These are phyloP conservation scores for Setophaga kirtlandii DNA, from an alignment of 2,113 vertebrate species.

Conservation along the genomic window DNA sequence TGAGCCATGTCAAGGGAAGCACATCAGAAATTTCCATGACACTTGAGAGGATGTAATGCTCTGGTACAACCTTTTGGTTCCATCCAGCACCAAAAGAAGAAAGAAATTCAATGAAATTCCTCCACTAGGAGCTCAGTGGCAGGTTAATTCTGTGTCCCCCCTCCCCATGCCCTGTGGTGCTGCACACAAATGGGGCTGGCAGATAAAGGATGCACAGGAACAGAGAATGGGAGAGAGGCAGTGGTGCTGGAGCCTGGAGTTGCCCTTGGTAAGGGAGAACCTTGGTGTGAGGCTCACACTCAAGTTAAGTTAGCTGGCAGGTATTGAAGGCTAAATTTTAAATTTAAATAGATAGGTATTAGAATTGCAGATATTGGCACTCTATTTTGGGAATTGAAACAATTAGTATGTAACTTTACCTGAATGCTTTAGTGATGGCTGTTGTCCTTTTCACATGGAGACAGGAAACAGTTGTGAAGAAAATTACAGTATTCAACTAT, in stretches of 20 bases:
- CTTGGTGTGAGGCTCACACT: not conserved
- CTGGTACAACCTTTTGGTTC: not conserved
- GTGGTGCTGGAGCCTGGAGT: not conserved
- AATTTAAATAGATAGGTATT: not conserved
- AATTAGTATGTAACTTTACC: not conserved
- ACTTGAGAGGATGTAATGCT: not conserved
- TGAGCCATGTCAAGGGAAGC: not conserved
- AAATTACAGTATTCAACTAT: not conserved
- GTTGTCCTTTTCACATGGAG: not conserved
- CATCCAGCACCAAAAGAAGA: not conserved
- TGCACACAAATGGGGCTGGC: not conserved
- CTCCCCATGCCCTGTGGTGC: not conserved
- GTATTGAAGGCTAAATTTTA: not conserved
- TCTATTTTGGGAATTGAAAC: slow-evolving; percentile 5
- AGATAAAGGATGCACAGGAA: not conserved
- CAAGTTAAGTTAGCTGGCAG: not conserved
- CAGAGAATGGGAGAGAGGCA: not conserved
- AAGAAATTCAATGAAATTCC: not conserved
- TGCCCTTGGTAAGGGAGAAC: not conserved
- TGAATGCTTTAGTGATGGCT: not conserved
- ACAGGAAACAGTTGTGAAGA: not conserved
- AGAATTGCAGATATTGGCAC: slow-evolving; percentile 10
- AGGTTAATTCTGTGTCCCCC: not conserved
- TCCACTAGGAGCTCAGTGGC: not conserved
- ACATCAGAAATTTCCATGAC: not conserved